Evolutionary conservation across 2,113 vertebrate species (phyloP).

Genomic region (Riparia riparia): DNA sequence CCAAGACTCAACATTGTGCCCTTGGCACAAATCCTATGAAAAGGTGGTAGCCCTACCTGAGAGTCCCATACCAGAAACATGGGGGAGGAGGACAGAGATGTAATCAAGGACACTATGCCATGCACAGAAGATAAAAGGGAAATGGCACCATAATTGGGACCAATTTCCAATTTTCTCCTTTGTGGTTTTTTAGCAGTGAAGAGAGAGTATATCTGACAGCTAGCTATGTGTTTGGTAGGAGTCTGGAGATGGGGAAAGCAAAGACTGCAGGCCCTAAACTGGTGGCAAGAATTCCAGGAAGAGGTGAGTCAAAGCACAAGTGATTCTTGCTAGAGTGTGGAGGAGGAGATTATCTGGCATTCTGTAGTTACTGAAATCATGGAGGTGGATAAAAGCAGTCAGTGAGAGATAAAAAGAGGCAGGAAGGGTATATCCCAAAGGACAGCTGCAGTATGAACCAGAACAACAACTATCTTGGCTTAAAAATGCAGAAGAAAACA

Average conservation of each 20-base stretch:
- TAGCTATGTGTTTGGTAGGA: background rate
- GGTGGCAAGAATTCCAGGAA: background rate
- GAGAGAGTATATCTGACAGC: background rate
- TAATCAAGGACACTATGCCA: background rate
- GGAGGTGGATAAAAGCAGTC: background rate
- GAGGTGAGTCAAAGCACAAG: background rate
- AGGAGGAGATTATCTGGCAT: background rate
- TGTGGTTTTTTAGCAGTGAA: background rate
- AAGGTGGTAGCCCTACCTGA: background rate
- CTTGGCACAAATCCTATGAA: background rate
- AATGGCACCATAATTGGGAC: background rate
- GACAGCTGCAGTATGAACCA: background rate
- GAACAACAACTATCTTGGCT: background rate
- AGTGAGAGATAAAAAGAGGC: background rate
- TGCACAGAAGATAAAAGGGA: background rate
- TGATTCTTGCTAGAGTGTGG: background rate
- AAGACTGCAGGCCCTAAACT: background rate
- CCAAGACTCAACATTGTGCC: background rate
- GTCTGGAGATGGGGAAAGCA: background rate
- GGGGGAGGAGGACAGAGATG: background rate
- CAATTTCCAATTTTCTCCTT: background rate
- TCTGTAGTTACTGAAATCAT: background rate
- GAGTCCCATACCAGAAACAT: background rate
- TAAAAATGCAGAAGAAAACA: background rate
- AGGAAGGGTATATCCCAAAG: background rate